Evolutionary conservation across 2,888 invertebrate species (phyloP).

Genomic region (Mesodorylaimus sp.): DNA sequence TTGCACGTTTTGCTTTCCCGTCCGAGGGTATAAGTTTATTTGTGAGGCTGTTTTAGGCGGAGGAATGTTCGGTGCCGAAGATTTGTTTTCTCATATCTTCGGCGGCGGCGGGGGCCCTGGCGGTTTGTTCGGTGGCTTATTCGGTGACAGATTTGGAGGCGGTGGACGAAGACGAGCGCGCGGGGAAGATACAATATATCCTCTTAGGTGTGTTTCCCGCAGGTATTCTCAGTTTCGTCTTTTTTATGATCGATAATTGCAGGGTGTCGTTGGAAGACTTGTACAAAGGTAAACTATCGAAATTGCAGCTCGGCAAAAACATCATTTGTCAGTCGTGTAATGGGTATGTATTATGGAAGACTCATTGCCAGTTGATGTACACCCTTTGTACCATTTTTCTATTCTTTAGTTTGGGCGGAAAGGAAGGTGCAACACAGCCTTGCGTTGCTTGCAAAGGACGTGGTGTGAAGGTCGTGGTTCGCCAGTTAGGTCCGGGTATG

Average conservation of each 20-base stretch:
- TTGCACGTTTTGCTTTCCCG: not conserved
- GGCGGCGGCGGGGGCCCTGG: slow-evolving; percentile 38
- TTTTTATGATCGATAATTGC: too few relatives aligned
- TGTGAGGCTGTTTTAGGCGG: slow-evolving; percentile 14
- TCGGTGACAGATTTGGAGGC: slow-evolving; percentile 33
- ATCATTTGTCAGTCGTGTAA: slow-evolving; percentile 56
- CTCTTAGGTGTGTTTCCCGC: slow-evolving; percentile 42
- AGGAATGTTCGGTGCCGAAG: slow-evolving; percentile 36
- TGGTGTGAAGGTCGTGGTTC: slow-evolving; percentile 52
- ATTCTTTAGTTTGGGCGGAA: slow-evolving; percentile 22
- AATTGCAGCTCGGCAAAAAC: slow-evolving; percentile 61
- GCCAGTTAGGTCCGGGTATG: slow-evolving; percentile 50
- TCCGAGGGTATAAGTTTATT: slow-evolving; percentile 12
- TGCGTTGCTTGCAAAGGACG: slow-evolving; percentile 59
- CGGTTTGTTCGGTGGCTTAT: slow-evolving; percentile 21
- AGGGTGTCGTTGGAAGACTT: slow-evolving; percentile 69
- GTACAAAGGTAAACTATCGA: slow-evolving; percentile 68
- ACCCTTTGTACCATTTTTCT: not conserved
- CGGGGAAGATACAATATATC: slow-evolving; percentile 65
- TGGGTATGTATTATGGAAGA: slow-evolving; percentile 38
- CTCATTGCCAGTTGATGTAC: not conserved
- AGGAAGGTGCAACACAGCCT: slow-evolving; percentile 23
- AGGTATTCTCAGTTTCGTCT: not conserved
- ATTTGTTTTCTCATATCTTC: slow-evolving; percentile 50
- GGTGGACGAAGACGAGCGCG: slow-evolving; percentile 33